Conservation (phyloP, 92 coral and sea anemone genomes). For the Siderastrea siderea region DNA sequence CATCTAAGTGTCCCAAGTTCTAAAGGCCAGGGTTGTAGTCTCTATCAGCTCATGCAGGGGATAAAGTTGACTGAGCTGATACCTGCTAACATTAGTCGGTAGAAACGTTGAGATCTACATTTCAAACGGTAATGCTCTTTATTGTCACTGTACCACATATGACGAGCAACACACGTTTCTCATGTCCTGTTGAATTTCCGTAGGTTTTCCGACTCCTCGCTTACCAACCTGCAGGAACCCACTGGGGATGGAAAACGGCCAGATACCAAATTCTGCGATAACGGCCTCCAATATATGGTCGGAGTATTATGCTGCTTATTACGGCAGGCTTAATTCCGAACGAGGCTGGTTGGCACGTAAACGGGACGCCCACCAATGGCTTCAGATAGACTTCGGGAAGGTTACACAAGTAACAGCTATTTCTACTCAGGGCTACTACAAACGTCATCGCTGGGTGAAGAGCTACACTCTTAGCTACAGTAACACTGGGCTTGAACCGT, state of each 20-base stretch:
- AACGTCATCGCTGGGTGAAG: neutral
- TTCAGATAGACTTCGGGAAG: slow-evolving; percentile 43
- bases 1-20: too few relatives aligned
- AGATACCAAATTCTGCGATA: slow-evolving; percentile 20
- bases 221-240: slow-evolving; percentile 17
- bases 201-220: slow-evolving; percentile 7
- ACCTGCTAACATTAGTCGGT: too few relatives aligned
- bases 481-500: neutral
- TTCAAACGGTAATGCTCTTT: too few relatives aligned
- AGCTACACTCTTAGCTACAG: slow-evolving; percentile 6
- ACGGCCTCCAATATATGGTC: neutral
- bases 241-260: slow-evolving; percentile 40
- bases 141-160: neutral
- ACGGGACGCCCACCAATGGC: slow-evolving; percentile 13
- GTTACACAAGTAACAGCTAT: slow-evolving; percentile 28
- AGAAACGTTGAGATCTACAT: too few relatives aligned
- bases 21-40: too few relatives aligned
- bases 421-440: slow-evolving; percentile 30
- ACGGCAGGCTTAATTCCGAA: slow-evolving; percentile 14
- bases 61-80: too few relatives aligned
- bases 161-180: neutral
- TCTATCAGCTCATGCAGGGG: too few relatives aligned
- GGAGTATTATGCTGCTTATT: slow-evolving; percentile 2
- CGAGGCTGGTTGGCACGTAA: slow-evolving; percentile 23
- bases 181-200: neutral